Evolutionary conservation across 2,888 invertebrate species (phyloP).

Genomic region (Drosophila mettleri): DNA sequence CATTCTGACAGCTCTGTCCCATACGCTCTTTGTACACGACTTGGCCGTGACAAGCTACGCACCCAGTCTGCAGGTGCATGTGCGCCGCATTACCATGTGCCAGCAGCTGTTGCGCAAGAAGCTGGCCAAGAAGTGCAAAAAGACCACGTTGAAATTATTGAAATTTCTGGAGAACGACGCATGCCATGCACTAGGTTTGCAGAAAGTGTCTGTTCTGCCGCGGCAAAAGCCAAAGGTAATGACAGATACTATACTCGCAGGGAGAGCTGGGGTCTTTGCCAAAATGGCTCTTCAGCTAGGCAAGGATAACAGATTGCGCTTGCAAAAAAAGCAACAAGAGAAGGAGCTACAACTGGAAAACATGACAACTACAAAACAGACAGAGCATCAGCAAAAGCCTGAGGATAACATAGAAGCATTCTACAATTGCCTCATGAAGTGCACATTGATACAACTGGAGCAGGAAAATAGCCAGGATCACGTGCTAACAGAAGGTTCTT

Average conservation of each 20-base stretch:
- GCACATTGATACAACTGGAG: slow-evolving; percentile 19
- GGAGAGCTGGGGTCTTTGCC: slow-evolving; percentile 16
- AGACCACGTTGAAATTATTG: slow-evolving; percentile 14
- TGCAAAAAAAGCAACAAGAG: background rate
- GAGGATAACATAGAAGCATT: slow-evolving; percentile 24
- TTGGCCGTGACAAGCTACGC: slow-evolving; percentile 44
- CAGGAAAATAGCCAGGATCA: background rate
- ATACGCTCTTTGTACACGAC: slow-evolving; percentile 52
- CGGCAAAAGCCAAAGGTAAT: background rate
- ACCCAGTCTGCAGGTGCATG: slow-evolving; percentile 22
- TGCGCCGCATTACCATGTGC: slow-evolving; percentile 29
- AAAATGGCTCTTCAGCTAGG: slow-evolving; percentile 34
- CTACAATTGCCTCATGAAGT: slow-evolving; percentile 39
- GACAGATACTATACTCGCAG: background rate
- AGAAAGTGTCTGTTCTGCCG: background rate
- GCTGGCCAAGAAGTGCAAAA: slow-evolving; percentile 42
- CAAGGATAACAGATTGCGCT: slow-evolving; percentile 18
- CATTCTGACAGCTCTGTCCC: slow-evolving; percentile 32
- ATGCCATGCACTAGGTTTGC: background rate
- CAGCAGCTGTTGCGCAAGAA: slow-evolving; percentile 3
- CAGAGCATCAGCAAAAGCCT: background rate
- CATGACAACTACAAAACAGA: background rate
- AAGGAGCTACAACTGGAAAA: background rate
- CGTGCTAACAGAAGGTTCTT: background rate
- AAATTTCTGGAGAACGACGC: slow-evolving; percentile 27